Base-by-base conservation (phyloP, 1,140 invertebrate species). In the Musca domestica region DNA sequence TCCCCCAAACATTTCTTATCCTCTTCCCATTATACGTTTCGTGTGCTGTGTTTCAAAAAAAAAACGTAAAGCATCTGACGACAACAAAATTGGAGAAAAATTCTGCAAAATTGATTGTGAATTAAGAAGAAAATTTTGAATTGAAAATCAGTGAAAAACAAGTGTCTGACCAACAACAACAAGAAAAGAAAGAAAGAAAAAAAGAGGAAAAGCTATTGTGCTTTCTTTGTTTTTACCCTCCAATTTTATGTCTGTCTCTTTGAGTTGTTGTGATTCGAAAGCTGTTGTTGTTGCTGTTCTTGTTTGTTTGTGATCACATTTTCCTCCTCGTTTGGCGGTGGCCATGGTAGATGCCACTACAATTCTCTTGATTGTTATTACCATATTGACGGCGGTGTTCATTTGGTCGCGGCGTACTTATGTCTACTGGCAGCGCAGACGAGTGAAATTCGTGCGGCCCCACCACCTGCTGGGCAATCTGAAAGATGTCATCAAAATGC, bases 331-430 rank as follows among this genome's bases (percentile, higher is more conserved):
- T 46, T 22, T 63, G 23, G 54, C 20, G 1, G 22, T 25, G 41
- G 63, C n/a, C 34, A 68, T 68, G 67, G 67, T 68, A 20, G 67
- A 68, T 63, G 30, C 67, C 61, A 68, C 69, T 25, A 67, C 27
- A 12, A 58, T 77, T 64, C 69, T 80, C 66, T 72, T 80, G 54
- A 72, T 68, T 61, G 76, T 80, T 52, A 74, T 80, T 41, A 79
- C 77, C 61, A 71, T 80, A 65, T 58, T 80, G 67, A 80, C 77
- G 12, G 77, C 68, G 0, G 74, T 80, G 23, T 76, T 80, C 70
- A 73, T 79, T 34, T 80, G 77, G 77, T 79, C 77, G 34, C 77
- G 77, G 6, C 77, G 77, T 70, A 79, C 77, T 64, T 80, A 80
- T 66, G 77, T 79, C 27, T 80, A 80, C 25, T 80, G 78, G 78